phyloP scores from a whole-genome alignment of 2,113 vertebrate genomes.

The Daubentonia madagascariensis region DNA sequence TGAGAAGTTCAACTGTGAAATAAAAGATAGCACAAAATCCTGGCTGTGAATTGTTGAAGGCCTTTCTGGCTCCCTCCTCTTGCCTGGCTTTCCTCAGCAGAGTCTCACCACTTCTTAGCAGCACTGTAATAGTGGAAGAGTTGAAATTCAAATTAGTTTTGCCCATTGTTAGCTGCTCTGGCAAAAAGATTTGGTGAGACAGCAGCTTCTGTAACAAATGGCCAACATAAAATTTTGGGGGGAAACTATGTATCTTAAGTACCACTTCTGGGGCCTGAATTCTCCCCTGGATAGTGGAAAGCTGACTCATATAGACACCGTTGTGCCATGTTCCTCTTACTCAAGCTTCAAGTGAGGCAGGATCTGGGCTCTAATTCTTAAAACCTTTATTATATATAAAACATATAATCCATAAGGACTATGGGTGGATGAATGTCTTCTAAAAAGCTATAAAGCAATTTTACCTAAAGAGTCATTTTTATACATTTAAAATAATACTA shows the following conservation, averaged over 20 bases:
- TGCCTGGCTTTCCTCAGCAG: slow-evolving; percentile 15
- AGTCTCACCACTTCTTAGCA: slow-evolving; percentile 33
- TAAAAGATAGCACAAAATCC: neutral
- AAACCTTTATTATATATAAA: neutral
- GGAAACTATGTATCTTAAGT: neutral
- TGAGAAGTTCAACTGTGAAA: slow-evolving; percentile 4
- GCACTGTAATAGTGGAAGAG: neutral
- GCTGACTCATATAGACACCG: neutral
- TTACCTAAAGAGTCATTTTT: neutral
- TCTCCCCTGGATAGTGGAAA: neutral
- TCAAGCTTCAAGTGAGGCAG: neutral
- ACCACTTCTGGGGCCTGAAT: neutral
- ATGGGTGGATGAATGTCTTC: neutral
- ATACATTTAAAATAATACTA: neutral
- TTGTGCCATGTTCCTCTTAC: neutral
- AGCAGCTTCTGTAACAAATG: slow-evolving; percentile 3
- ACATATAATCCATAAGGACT: neutral
- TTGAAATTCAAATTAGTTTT: slow-evolving; percentile 42
- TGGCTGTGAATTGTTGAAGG: neutral
- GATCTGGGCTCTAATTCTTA: neutral
- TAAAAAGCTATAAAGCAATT: neutral
- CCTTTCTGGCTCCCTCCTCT: neutral
- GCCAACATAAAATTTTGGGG: neutral
- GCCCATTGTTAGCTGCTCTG: neutral
- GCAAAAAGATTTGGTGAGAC: slow-evolving; percentile 32